These are phyloP conservation scores for Nylanderia fulva DNA, from an alignment of 1,140 invertebrate genomes.

Conservation along the genomic window DNA sequence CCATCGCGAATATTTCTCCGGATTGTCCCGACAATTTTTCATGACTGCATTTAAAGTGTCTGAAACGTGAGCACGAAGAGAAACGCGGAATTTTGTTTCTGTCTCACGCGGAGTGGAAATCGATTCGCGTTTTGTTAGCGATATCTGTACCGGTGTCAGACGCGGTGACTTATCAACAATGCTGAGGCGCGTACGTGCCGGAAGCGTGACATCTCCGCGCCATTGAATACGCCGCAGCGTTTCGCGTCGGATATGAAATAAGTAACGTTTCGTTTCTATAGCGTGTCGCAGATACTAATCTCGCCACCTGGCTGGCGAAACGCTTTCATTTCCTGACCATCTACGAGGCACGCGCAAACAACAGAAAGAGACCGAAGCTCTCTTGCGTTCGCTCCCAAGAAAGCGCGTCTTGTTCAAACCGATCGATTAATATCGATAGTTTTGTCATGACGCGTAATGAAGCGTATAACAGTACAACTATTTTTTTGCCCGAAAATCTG, in stretches of 20 bases:
- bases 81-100: constrained; percentile 45
- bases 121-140: constrained; percentile 70
- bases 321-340: constrained; percentile 57
- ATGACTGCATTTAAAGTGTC: constrained; percentile 47
- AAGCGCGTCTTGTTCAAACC: constrained; percentile 16
- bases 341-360: constrained; percentile 41
- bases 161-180: constrained; percentile 68
- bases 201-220: constrained; percentile 61
- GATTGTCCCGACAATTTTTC: constrained; percentile 56
- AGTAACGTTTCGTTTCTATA: constrained; percentile 66
- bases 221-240: constrained; percentile 63
- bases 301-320: constrained; percentile 59
- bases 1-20: constrained; percentile 51
- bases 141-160: constrained; percentile 67
- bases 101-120: constrained; percentile 53
- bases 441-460: not conserved
- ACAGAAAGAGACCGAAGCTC: not conserved
- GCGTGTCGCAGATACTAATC: constrained; percentile 68
- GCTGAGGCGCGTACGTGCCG: constrained; percentile 63
- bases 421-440: constrained; percentile 37
- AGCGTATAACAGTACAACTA: not conserved
- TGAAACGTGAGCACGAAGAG: not conserved
- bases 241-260: constrained; percentile 63
- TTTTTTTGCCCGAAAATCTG: not conserved
- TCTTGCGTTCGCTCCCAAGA: constrained; percentile 27